A percentile compares a stretch with the other conserved stretches of the same genome.
These are phyloP conservation scores for Clivina fossor DNA, from an alignment of 2,888 invertebrate genomes.

Conservation along the genomic window DNA sequence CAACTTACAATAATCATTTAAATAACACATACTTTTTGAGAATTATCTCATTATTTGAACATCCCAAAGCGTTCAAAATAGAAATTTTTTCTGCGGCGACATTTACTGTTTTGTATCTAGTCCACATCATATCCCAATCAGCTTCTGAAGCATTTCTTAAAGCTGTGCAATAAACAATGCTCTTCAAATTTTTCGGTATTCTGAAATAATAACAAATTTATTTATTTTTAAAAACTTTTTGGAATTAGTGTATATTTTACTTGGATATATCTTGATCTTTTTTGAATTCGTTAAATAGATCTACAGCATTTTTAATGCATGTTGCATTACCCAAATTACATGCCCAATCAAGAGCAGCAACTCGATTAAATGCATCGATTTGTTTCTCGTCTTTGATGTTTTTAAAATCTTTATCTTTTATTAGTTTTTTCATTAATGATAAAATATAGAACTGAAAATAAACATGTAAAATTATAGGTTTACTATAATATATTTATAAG, in stretches of 20 bases:
- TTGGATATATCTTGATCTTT: conserved; percentile 34
- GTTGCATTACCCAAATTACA: conserved; percentile 63
- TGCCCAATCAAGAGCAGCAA: conserved; percentile 62
- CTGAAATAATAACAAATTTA: conserved; percentile 48
- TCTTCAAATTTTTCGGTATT: conserved; percentile 65
- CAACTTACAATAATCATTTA: too few relatives aligned
- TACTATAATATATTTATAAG: too few relatives aligned
- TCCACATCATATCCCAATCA: conserved; percentile 69
- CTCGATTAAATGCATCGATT: conserved; percentile 62
- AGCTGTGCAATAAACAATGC: conserved; percentile 74
- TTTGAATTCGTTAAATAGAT: conserved; percentile 52
- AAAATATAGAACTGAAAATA: conserved; percentile 31
- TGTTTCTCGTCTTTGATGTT: conserved; percentile 46
- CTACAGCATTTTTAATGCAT: conserved; percentile 58
- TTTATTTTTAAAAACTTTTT: too few relatives aligned
- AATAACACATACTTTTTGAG: conserved; percentile 61
- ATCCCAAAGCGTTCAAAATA: conserved; percentile 68
- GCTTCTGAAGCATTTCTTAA: conserved; percentile 63
- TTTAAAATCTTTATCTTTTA: conserved; percentile 18
- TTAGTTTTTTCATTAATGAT: conserved; percentile 37
- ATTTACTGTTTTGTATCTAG: conserved; percentile 58
- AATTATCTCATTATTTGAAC: conserved; percentile 59
- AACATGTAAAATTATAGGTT: too few relatives aligned
- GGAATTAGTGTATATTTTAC: too few relatives aligned
- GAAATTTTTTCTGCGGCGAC: conserved; percentile 70